A percentile compares a stretch with the other conserved stretches of the same genome.
phyloP scores from a whole-genome alignment of 1,140 invertebrate species.

The Lineus longissimus region DNA sequence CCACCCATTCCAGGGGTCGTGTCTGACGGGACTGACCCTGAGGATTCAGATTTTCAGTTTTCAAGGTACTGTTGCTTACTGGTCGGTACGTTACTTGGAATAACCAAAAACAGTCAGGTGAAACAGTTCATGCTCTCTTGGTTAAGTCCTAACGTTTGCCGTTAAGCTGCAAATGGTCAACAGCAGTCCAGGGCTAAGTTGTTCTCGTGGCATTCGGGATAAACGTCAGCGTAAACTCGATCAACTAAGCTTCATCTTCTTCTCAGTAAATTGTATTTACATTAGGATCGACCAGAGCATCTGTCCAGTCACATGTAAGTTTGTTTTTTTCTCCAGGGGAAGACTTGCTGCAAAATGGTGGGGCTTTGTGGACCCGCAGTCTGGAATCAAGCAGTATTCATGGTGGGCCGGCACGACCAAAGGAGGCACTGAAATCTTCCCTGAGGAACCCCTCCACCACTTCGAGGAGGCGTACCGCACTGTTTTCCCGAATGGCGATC shows the following conservation, averaged over 20 bases:
- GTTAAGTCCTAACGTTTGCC: too few species aligned
- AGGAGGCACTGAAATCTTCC: constrained; percentile 22
- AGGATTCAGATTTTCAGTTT: constrained; percentile 20
- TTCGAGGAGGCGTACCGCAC: constrained; percentile 10
- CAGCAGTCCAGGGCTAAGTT: too few species aligned
- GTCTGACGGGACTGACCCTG: constrained; percentile 8
- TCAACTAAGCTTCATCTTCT: too few species aligned
- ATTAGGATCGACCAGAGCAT: too few species aligned
- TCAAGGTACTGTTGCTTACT: constrained; percentile 21
- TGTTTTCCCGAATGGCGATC: background rate
- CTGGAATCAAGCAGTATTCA: constrained; percentile 21
- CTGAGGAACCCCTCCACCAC: constrained; percentile 12
- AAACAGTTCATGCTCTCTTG: too few species aligned
- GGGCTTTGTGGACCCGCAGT: constrained; percentile 28
- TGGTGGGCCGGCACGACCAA: constrained; percentile 26
- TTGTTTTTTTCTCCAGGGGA: constrained; percentile 13
- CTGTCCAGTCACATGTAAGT: too few species aligned
- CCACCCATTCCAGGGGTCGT: constrained; percentile 22
- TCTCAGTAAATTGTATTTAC: too few species aligned
- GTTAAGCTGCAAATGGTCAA: too few species aligned
- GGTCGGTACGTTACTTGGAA: too few species aligned
- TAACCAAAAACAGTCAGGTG: too few species aligned
- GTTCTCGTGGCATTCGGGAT: too few species aligned
- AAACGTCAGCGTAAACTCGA: too few species aligned
- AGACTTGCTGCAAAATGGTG: constrained; percentile 26